Evolutionary conservation across 2,113 vertebrate genomes (phyloP), one percentile per base, ranked within the genome.

Genomic region (Lanius collurio): DNA sequence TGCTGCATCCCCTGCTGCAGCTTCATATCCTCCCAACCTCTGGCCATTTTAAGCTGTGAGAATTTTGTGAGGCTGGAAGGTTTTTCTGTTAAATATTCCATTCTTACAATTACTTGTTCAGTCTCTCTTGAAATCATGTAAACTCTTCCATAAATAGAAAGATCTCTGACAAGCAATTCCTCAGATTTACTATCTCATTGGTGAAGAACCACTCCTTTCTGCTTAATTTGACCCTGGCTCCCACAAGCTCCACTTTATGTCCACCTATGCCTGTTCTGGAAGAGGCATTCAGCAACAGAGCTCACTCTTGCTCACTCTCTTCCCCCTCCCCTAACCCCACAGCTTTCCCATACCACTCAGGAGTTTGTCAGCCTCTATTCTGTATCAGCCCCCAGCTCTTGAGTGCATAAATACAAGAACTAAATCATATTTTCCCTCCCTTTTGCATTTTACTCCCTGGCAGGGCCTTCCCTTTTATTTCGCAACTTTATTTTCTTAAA

Each of bases 321-420:
- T 12, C 10, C 13, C 6, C 7, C 11, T 35, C 5, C 19, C 13
- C 9, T 47, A 15, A 2, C 2, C 3, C 4, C 0, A 0, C 13
- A 83, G 14, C 30, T 70, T 75, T 31, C 20, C 62, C 31, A 18
- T 76, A 18, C 22, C 33, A 35, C 13, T 41, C 22, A 33, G 9
- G 19, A 63, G 26, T 77, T 73, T 68, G 18, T 68, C 74, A 84
- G 53, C 31, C 42, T 67, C 16, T 35, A 6, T 62, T 31, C 39
- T 9, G 0, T 35, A 44, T 30, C 11, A 8, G 5, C 10, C 9
- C 23, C 31, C 35, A 78, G 49, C 16, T 30, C 8, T 0, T 55
- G 35, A 67, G 18, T 39, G 39, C 49, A 35, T 46, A 15, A 26
- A 74, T 78, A 30, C 31, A 49, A 41, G 49, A 82, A 46, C 28